Evolutionary conservation across 2,797 vertebrate species (phyloP).

Genomic region (Distichodus sexfasciatus): DNA sequence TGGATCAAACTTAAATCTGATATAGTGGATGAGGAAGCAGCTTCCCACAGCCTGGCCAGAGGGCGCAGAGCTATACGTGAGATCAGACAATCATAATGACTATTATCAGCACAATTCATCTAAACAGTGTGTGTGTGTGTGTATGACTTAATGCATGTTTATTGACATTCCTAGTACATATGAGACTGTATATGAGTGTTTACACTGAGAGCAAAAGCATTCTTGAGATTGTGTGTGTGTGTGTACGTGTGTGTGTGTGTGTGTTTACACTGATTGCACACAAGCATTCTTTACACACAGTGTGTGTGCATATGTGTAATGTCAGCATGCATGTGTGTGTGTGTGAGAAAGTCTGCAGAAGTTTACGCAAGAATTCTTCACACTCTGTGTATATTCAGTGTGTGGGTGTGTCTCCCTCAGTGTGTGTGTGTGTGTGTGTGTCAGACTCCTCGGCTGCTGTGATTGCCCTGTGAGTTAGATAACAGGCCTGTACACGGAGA

Average conservation of each 20-base stretch:
- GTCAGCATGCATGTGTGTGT: conserved; percentile 4
- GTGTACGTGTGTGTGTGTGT: conserved; percentile 10
- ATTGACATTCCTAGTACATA: conserved; percentile 1
- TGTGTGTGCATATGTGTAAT: conserved; percentile 10
- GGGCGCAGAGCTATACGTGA: neutral
- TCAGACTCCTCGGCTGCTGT: conserved; percentile 30
- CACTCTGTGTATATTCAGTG: conserved; percentile 3
- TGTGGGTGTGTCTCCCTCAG: conserved; percentile 1
- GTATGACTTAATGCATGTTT: conserved; percentile 1
- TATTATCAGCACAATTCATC: conserved; percentile 33
- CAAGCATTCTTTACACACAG: no score
- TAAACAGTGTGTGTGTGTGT: conserved; percentile 21
- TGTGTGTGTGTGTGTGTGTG: conserved; percentile 7
- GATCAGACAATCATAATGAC: conserved; percentile 32
- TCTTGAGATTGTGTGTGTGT: neutral
- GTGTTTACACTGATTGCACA: no score
- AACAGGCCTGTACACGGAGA: conserved; percentile 15
- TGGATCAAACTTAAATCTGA: no score
- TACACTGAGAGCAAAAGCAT: neutral
- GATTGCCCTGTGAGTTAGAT: conserved; percentile 26
- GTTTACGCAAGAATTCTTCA: neutral
- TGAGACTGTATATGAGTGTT: conserved; percentile 6
- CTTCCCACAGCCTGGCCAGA: neutral
- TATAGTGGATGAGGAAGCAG: no score
- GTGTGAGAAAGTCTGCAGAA: no score